A percentile compares a stretch with the other conserved stretches of the same genome.
Conservation (phyloP, 2,797 vertebrate genomes). For the Podargus strigoides region DNA sequence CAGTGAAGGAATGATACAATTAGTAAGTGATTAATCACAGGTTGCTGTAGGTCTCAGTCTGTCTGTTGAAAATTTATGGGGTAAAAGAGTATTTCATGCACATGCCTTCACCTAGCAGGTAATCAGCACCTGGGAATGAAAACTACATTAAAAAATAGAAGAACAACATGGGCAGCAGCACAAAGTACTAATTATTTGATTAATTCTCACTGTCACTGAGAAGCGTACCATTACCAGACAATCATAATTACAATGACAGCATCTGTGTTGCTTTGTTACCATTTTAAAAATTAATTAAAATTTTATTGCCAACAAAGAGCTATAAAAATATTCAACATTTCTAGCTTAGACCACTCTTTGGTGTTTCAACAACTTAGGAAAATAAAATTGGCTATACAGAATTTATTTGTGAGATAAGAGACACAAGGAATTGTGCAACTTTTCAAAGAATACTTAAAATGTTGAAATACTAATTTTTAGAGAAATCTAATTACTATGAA, state of each 20-base stretch:
- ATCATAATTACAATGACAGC: conserved; percentile 31
- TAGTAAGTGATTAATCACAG: conserved; percentile 56
- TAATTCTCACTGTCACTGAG: conserved; percentile 57
- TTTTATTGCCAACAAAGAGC: conserved; percentile 34
- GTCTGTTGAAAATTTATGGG: background rate
- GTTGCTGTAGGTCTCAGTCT: conserved; percentile 1
- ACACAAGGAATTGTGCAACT: background rate
- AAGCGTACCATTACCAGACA: conserved; percentile 13
- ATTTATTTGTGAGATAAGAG: conserved; percentile 38
- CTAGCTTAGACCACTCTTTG: background rate
- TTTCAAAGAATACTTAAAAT: conserved; percentile 46
- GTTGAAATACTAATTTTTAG: conserved; percentile 45
- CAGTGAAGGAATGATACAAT: conserved; percentile 45
- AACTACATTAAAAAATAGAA: background rate
- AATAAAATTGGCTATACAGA: conserved; percentile 19
- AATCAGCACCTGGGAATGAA: conserved; percentile 15
- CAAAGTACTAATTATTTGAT: conserved; percentile 52
- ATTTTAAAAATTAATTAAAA: conserved; percentile 46
- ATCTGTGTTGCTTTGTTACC: background rate
- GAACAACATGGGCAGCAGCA: background rate
- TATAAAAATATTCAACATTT: conserved; percentile 19
- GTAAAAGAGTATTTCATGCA: conserved; percentile 31
- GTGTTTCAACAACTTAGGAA: background rate
- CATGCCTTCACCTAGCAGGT: background rate
- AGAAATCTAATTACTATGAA: conserved; percentile 21